These are phyloP conservation scores for Ylistrum balloti DNA, from an alignment of 1,140 invertebrate species.

Conservation along the genomic window DNA sequence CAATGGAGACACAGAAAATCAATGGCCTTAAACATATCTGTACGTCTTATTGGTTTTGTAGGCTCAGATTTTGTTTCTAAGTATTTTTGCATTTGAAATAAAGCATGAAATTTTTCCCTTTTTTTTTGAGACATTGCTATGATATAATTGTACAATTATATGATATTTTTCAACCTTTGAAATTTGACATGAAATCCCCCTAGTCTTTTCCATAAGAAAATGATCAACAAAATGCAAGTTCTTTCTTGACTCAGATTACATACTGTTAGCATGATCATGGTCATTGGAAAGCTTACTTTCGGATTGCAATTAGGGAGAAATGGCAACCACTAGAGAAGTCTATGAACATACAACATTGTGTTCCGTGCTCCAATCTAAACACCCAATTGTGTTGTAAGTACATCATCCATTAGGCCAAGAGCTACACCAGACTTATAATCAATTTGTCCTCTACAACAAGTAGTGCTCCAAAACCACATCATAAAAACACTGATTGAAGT, in stretches of 20 bases:
- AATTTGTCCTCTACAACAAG: neutral
- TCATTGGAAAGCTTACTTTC: too few species aligned
- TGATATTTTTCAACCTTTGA: too few species aligned
- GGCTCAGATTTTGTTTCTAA: neutral
- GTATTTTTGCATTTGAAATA: neutral
- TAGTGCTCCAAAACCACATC: neutral
- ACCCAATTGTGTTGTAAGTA: neutral
- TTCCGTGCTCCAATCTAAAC: constrained; percentile 24
- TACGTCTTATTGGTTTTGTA: neutral
- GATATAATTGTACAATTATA: too few species aligned
- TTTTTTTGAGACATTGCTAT: too few species aligned
- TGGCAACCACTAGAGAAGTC: neutral
- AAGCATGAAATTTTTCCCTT: too few species aligned
- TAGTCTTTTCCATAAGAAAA: too few species aligned
- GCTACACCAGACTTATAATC: neutral
- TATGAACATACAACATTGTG: neutral
- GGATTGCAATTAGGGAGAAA: neutral
- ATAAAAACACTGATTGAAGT: constrained; percentile 9
- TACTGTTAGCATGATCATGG: too few species aligned
- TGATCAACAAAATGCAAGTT: too few species aligned
- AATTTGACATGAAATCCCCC: too few species aligned
- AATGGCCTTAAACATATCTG: neutral
- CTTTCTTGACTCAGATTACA: too few species aligned
- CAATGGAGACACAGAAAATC: neutral
- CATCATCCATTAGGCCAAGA: neutral